A percentile compares a stretch with the other conserved stretches of the same genome.
These are phyloP conservation scores for Athrips mouffetella DNA, from an alignment of 2,888 invertebrate genomes.

Conservation along the genomic window DNA sequence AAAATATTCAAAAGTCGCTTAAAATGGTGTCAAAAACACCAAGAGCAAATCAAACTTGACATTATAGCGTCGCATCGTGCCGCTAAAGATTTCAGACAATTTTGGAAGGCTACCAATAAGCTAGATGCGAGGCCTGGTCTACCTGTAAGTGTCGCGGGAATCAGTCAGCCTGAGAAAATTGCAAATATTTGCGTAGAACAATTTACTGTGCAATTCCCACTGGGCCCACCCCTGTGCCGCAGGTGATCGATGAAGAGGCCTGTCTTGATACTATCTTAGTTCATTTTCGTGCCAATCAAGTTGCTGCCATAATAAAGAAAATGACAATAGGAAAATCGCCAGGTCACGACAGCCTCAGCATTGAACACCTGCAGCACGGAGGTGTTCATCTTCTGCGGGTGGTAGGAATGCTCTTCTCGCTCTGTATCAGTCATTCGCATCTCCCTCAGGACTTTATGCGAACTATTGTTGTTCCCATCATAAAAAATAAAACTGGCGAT, in stretches of 20 bases:
- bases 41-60: not conserved
- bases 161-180: not conserved
- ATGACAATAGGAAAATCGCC: not conserved
- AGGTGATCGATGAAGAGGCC: not conserved
- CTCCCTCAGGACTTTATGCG: too few relatives aligned
- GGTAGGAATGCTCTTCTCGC: too few relatives aligned
- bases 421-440: too few relatives aligned
- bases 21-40: not conserved
- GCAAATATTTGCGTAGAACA: not conserved
- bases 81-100: not conserved
- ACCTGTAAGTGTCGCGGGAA: not conserved
- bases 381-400: too few relatives aligned
- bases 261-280: not conserved
- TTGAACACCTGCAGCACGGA: too few relatives aligned
- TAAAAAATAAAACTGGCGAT: too few relatives aligned
- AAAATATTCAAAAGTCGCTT: not conserved
- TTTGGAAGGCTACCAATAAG: too few relatives aligned
- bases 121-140: not conserved
- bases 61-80: not conserved
- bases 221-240: not conserved
- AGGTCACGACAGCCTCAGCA: too few relatives aligned
- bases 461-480: too few relatives aligned
- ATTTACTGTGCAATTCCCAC: not conserved
- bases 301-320: not conserved
- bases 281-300: not conserved